Evolutionary conservation across 2,113 vertebrate genomes (phyloP), one percentile per base, ranked within the genome.

Genomic region (Tragelaphus buxtoni): DNA sequence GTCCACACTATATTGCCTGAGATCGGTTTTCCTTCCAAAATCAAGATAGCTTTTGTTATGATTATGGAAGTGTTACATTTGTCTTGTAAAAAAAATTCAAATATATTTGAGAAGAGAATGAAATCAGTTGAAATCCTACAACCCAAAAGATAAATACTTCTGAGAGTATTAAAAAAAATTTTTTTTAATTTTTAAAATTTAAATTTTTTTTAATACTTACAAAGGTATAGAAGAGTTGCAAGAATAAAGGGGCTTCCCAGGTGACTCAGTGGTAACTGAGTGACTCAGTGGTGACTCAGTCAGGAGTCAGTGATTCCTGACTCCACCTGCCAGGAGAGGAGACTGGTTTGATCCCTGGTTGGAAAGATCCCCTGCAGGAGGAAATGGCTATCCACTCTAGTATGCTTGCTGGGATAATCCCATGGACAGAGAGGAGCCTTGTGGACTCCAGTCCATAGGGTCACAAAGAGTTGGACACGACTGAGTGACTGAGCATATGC

Each of bases 61-160:
- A 49, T 85, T 94, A 85, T 84, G 83, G 56, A 89, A 81, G 47
- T 95, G 28, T 93, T 90, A 55, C 17, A 58, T 86, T 83, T 95
- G 30, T 84, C 13, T 95, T 86, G 1, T 87, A 80, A 94, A 95
- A 89, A 89, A 53, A 84, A 85, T 76, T 26, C 30, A 65, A 9
- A 9, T 83, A 60, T 90, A 22, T 72, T 88, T 82, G 39, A 72
- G 74, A 83, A 61, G 56, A 77, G 17, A 86, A 28, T 61, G 45
- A 90, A 77, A 69, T 72, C 11, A n/a, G 3, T 84, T 94, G 65
- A 88, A 91, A 39, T 94, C 32, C 35, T 30, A 89, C 30, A 63
- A 35, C 47, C 53, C 24, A 89, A 72, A 90, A 18, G 65, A 63
- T 49, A 16, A 3, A 49, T 90, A 45, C 83, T 92, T 84, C 89